Percentiles rank a stretch among this genome's conserved stretches.
Evolutionary conservation across 2,113 vertebrate genomes (phyloP).

Genomic region (Trematomus loennbergii): DNA sequence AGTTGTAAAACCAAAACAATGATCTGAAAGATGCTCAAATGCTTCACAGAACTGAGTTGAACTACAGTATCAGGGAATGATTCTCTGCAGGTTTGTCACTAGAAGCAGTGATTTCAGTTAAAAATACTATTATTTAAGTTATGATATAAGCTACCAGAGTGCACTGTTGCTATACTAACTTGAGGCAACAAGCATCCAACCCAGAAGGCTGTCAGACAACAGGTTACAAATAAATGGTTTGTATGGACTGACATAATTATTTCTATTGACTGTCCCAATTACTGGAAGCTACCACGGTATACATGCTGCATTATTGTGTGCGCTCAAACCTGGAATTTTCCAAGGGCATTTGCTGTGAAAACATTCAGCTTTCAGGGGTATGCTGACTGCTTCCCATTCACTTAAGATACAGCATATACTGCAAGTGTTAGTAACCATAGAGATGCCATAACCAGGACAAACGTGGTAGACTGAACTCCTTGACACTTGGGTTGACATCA

Average conservation of each 20-base stretch:
- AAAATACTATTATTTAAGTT: too few relatives aligned
- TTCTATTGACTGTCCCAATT: conserved; percentile 4
- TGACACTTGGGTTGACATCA: conserved; percentile 75
- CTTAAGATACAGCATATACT: conserved; percentile 45
- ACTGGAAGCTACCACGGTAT: neutral
- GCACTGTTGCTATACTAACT: neutral
- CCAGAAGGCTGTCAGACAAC: neutral
- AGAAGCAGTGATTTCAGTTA: neutral
- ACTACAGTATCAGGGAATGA: neutral
- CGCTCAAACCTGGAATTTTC: conserved; percentile 52
- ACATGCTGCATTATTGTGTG: conserved; percentile 25
- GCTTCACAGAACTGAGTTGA: neutral
- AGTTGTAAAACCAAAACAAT: neutral
- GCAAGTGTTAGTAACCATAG: conserved; percentile 77
- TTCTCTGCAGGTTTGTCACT: neutral
- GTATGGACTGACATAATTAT: conserved; percentile 10
- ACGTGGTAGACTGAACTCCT: conserved; percentile 70
- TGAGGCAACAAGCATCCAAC: neutral
- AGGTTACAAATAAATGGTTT: conserved; percentile 2
- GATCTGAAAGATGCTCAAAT: conserved; percentile 6
- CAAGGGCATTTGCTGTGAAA: conserved; percentile 74
- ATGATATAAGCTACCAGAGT: too few relatives aligned
- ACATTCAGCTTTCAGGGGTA: conserved; percentile 58
- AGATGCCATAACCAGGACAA: conserved; percentile 68
- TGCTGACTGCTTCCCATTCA: conserved; percentile 59